phyloP scores from a whole-genome alignment of 1,140 invertebrate genomes.

The Pteromalus puparum region DNA sequence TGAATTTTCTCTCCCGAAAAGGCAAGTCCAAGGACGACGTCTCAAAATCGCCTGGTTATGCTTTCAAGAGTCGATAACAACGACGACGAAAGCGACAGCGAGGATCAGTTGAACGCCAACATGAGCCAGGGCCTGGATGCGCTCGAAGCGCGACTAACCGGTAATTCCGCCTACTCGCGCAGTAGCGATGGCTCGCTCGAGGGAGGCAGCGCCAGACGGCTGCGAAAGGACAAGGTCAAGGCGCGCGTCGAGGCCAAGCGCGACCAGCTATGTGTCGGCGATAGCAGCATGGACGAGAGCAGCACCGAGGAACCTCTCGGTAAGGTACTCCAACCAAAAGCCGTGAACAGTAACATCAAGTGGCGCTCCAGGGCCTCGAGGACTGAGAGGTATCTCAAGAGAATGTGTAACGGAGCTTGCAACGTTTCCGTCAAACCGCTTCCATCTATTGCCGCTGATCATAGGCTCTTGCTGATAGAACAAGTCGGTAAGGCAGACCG shows the following conservation, averaged over 20 bases:
- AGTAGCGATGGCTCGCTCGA: conserved; percentile 75
- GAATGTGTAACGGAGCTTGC: conserved; percentile 39
- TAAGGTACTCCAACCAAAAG: conserved; percentile 20
- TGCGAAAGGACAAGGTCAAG: conserved; percentile 66
- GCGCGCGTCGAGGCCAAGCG: conserved; percentile 80
- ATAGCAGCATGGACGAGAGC: conserved; percentile 83
- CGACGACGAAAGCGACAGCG: no score
- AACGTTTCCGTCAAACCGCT: not conserved
- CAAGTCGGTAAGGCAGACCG: not conserved
- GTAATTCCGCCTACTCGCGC: conserved; percentile 29
- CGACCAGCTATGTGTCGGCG: conserved; percentile 78
- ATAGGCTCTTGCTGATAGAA: not conserved
- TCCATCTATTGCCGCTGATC: not conserved
- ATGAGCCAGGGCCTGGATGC: not conserved
- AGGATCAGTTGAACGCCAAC: not conserved
- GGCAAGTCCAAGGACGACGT: conserved; percentile 17
- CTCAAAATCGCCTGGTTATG: not conserved
- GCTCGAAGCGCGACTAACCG: not conserved
- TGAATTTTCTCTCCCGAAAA: not conserved
- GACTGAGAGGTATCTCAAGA: conserved; percentile 86
- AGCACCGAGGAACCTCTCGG: conserved; percentile 70
- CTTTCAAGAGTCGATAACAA: not conserved
- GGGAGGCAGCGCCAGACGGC: conserved; percentile 45
- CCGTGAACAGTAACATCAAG: conserved; percentile 74
- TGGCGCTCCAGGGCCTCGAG: conserved; percentile 80